Evolutionary conservation across 2,113 vertebrate species (phyloP), one percentile per base, ranked within the genome.

Genomic region (Mola mola): DNA sequence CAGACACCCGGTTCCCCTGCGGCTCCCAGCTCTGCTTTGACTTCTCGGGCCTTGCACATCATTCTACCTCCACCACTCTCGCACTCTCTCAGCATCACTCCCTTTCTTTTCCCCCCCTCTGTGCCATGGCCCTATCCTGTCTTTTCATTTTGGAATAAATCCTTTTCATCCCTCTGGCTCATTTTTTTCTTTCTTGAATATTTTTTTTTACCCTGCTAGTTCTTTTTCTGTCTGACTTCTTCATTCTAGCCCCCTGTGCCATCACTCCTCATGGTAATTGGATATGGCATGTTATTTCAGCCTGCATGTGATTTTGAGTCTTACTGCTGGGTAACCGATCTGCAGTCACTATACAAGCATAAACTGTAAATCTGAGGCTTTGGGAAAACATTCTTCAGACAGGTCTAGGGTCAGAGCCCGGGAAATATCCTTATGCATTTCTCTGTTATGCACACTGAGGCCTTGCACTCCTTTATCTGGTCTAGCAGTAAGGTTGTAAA

Each of bases 71-170:
- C 55, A 65, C 67, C n/a, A 13, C 50, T 51, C 56, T 71, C 11
- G 48, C 55, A 49, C 62, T 74, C 66, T 66, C 72, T 79, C 58
- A 8, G 66, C 72, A 72, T 78, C 67, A 40, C 47, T 71, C 52
- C 48, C 61, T 71, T 78, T 52, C 52, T 64, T 12, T 15, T n/a
- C 8, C 19, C 52, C 44, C 44, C 47, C 49, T 75, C 47, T 19
- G 26, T 50, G 66, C 57, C 65, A 56, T 42, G 51, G 50, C 44
- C 53, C 71, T 52, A 62, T 80, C 73, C 78, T 72, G 76, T 81
- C 76, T 75, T 86, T 85, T 87, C 78, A 81, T 86, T 86, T 84
- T 59, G 70, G 81, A 80, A 86, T 83, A 86, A 84, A 84, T 87
- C 83, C 77, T 60, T 85, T 84, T 81, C 48, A 73, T 81, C 81